A percentile compares a stretch with the other conserved stretches of the same genome.
Evolutionary conservation across 2,797 vertebrate species (phyloP).

Genomic region (Hoplostethus mediterraneus): DNA sequence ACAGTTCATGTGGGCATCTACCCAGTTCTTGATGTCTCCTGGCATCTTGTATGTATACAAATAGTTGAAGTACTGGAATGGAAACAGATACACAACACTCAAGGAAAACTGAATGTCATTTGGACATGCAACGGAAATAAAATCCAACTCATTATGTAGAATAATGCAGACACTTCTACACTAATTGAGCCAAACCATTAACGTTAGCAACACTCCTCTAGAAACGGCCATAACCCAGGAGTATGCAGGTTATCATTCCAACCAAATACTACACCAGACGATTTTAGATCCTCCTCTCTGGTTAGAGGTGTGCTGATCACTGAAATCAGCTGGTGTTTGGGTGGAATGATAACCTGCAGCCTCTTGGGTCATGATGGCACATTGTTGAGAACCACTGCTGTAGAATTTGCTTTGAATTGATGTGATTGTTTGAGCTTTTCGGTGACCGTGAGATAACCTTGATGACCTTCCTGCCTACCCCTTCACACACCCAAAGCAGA

Average conservation of each 20-base stretch:
- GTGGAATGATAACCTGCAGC: no score
- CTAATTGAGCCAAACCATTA: no score
- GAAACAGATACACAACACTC: conserved; percentile 28
- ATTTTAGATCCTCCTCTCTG: no score
- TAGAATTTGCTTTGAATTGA: conserved; percentile 35
- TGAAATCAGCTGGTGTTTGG: no score
- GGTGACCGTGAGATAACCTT: conserved; percentile 54
- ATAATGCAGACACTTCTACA: background rate
- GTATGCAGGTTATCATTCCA: conserved; percentile 6
- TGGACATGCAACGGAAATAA: background rate
- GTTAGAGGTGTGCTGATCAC: no score
- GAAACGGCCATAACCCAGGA: conserved; percentile 14
- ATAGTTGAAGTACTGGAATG: conserved; percentile 96
- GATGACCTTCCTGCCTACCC: conserved; percentile 14
- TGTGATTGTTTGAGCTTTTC: conserved; percentile 34
- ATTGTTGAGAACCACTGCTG: conserved; percentile 1
- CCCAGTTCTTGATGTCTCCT: conserved; percentile 99
- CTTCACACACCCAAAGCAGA: conserved; percentile 8
- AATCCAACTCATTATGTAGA: conserved; percentile 8
- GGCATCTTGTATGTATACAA: conserved; percentile 99
- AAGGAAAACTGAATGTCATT: background rate
- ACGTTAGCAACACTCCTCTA: no score
- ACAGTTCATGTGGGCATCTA: conserved; percentile 99
- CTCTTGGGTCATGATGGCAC: no score
- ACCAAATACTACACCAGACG: no score